phyloP scores from a whole-genome alignment of 2,888 invertebrate species.

The Exephanes ischioxanthus region DNA sequence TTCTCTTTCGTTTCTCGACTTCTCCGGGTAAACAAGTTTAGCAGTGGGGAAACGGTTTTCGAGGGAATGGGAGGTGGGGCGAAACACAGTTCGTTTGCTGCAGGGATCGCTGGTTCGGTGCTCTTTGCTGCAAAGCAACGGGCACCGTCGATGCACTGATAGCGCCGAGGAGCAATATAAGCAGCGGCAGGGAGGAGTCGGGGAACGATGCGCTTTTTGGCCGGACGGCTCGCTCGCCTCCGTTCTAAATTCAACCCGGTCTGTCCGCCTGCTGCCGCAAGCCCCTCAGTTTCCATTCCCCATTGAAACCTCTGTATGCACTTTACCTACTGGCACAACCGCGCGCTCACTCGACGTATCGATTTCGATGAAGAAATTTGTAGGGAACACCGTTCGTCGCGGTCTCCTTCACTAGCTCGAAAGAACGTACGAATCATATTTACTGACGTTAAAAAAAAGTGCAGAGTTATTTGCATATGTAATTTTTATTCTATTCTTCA shows the following conservation, averaged over 20 bases:
- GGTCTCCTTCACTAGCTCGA: not conserved
- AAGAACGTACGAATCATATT: not conserved
- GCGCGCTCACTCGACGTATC: not conserved
- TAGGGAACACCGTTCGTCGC: not conserved
- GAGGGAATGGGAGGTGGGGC: slow-evolving; percentile 8
- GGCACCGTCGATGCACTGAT: slow-evolving; percentile 20
- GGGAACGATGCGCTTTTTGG: slow-evolving; percentile 42
- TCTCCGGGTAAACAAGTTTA: slow-evolving; percentile 60
- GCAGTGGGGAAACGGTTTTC: slow-evolving; percentile 44
- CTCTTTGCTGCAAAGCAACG: slow-evolving; percentile 38
- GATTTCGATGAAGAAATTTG: slow-evolving; percentile 21
- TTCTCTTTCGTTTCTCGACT: slow-evolving; percentile 56
- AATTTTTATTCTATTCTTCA: too few relatives aligned
- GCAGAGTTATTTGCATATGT: too few relatives aligned
- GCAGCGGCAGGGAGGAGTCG: slow-evolving; percentile 25
- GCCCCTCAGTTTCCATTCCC: slow-evolving; percentile 1
- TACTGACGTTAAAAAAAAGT: too few relatives aligned
- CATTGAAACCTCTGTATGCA: not conserved
- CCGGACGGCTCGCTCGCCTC: slow-evolving; percentile 3
- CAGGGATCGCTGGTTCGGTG: slow-evolving; percentile 40
- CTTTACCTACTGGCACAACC: not conserved
- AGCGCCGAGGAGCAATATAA: slow-evolving; percentile 25
- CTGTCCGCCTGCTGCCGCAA: slow-evolving; percentile 10
- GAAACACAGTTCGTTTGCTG: slow-evolving; percentile 50
- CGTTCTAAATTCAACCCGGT: slow-evolving; percentile 37